Conservation (phyloP, 2,113 vertebrate genomes). For the Cervus canadensis region DNA sequence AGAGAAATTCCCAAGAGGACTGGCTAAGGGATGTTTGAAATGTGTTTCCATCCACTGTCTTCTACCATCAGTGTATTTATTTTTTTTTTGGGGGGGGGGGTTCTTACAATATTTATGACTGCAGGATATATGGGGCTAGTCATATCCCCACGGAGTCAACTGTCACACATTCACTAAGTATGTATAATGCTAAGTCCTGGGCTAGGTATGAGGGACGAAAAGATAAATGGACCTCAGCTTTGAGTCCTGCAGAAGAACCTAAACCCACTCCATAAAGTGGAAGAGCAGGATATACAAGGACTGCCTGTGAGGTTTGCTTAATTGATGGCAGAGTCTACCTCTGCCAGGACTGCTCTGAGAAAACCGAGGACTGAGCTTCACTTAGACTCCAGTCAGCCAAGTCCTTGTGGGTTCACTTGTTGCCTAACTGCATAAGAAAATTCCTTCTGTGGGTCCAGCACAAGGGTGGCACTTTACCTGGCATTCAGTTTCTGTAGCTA, state of each 20-base stretch:
- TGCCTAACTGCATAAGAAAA: neutral
- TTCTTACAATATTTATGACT: neutral
- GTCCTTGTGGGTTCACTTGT: neutral
- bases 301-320: rapidly evolving
- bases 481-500: neutral
- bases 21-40: neutral
- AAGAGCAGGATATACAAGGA: too few species aligned
- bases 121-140: neutral
- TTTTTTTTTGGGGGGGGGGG: neutral
- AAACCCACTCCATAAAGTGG: neutral
- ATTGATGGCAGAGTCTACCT: rapidly evolving
- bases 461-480: neutral
- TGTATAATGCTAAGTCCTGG: neutral
- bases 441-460: too few species aligned
- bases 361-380: neutral
- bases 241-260: neutral
- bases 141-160: neutral
- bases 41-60: neutral
- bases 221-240: neutral
- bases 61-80: neutral
- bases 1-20: neutral
- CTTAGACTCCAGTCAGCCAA: rapidly evolving
- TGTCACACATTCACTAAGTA: neutral
- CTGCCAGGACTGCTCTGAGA: neutral
- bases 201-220: neutral